phyloP scores from a whole-genome alignment of 2,113 vertebrate species.

The Peromyscus polionotus region DNA sequence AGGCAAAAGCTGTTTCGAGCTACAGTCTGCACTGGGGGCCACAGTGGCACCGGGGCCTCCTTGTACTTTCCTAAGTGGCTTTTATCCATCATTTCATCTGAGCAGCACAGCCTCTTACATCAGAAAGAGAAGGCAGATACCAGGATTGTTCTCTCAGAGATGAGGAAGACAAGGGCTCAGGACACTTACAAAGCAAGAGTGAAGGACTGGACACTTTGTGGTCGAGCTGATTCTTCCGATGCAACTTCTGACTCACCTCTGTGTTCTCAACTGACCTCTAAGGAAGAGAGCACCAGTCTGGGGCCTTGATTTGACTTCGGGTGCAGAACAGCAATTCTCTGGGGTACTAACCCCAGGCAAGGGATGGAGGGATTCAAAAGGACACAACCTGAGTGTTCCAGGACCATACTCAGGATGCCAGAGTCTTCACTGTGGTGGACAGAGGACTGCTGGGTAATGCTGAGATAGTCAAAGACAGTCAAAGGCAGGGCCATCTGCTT shows the following conservation, averaged over 20 bases:
- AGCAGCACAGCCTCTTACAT: not conserved
- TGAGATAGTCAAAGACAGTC: not conserved
- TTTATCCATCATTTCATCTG: not conserved
- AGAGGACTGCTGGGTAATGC: not conserved
- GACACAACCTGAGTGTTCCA: not conserved
- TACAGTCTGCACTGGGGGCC: not conserved
- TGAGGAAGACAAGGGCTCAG: not conserved
- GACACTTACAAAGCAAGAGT: not conserved
- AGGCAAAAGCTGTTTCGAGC: not conserved
- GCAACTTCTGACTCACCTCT: not conserved
- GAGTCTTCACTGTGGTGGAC: not conserved
- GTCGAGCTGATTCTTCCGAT: not conserved
- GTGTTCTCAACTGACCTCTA: not conserved
- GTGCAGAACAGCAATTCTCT: not conserved
- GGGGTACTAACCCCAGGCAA: not conserved
- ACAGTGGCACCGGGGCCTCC: not conserved
- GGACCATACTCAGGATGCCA: not conserved
- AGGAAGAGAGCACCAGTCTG: not conserved
- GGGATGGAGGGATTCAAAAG: not conserved
- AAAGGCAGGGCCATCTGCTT: not conserved
- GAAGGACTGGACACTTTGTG: not conserved
- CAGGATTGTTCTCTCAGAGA: slow-evolving; percentile 6
- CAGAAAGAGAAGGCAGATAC: not conserved
- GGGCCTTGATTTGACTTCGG: not conserved
- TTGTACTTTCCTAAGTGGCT: not conserved